Conservation (phyloP, 2,888 invertebrate genomes). For the Cryptops parisi region DNA sequence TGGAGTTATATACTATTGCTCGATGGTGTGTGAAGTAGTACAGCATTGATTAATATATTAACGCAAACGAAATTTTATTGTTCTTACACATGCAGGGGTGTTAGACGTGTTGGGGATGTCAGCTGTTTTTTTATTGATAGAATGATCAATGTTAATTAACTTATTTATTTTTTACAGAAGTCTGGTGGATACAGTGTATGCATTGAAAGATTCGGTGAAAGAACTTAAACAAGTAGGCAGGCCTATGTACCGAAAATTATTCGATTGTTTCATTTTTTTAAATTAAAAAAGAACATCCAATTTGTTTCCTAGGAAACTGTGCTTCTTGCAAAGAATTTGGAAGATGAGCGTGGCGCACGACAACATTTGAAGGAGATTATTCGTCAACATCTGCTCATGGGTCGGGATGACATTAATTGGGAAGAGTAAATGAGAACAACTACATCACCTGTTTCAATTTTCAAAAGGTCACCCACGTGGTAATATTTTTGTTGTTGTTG, state of each 20-base stretch:
- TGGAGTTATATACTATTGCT: too few relatives aligned
- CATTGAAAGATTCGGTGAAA: slow-evolving; percentile 56
- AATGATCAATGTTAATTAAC: not conserved
- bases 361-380: slow-evolving; percentile 34
- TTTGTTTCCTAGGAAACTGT: slow-evolving; percentile 24
- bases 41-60: too few relatives aligned
- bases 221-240: slow-evolving; percentile 44
- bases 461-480: too few relatives aligned
- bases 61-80: too few relatives aligned
- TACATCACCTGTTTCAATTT: too few relatives aligned
- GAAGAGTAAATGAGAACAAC: slow-evolving; percentile 12
- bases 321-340: slow-evolving; percentile 45
- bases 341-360: slow-evolving; percentile 48
- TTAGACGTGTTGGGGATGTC: too few relatives aligned
- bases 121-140: slow-evolving; percentile 21
- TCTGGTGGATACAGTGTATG: slow-evolving; percentile 60
- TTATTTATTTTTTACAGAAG: slow-evolving; percentile 37
- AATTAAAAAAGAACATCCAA: not conserved
- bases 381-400: slow-evolving; percentile 22
- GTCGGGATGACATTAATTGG: slow-evolving; percentile 13
- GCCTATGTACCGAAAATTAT: not conserved
- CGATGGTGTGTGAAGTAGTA: too few relatives aligned
- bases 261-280: not conserved
- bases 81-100: too few relatives aligned
- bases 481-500: too few relatives aligned